Evolutionary conservation across 2,113 vertebrate genomes (phyloP), one percentile per base, ranked within the genome.

Genomic region (Hymenochirus boettgeri): DNA sequence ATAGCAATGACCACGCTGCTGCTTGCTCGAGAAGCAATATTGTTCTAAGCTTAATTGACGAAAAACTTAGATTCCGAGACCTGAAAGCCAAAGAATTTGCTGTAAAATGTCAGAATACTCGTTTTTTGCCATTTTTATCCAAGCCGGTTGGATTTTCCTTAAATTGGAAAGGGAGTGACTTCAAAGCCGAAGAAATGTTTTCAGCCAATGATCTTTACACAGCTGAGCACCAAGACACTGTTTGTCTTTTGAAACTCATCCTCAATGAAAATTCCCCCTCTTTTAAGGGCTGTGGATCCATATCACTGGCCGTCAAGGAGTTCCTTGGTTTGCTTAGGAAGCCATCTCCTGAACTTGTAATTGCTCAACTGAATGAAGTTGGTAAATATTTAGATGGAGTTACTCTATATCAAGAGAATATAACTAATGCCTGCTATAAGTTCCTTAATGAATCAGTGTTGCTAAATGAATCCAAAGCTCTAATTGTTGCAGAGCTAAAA

Each of bases 391-490:
- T 92, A 80, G 94, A 98, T 75, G 95, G 95, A n/a, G 87, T 97
- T 61, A 99, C 96, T 0, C 75, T 98, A 7, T 98, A 99, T 79
- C 96, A 98, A 74, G 96, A 99, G 79, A 98, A 95, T 69, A 99
- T 99, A 77, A 98, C 96, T 50, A 98, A 98, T 80, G 92, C 96
- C 59, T 99, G 96, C 80, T 99, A 99, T 81, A 99, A 96, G 70
- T 95, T 93, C 50, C 84, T 99, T 23, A 90, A 97, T 73, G 96
- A 99, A 64, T 93, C 91, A 23, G 87, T 99, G 86, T 71, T 93
- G 51, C 90, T 96, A 71, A 90, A 81, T 61, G 85, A 91, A n/a
- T 79, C 85, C 58, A 93, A 92, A 77, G 56, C 48, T 15, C 27
- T 88, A 73, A 85, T 97, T 71, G 75, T 79, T 39, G 86, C 90